Evolutionary conservation across 2,888 invertebrate genomes (phyloP).

Genomic region (Cheilosia pagana): DNA sequence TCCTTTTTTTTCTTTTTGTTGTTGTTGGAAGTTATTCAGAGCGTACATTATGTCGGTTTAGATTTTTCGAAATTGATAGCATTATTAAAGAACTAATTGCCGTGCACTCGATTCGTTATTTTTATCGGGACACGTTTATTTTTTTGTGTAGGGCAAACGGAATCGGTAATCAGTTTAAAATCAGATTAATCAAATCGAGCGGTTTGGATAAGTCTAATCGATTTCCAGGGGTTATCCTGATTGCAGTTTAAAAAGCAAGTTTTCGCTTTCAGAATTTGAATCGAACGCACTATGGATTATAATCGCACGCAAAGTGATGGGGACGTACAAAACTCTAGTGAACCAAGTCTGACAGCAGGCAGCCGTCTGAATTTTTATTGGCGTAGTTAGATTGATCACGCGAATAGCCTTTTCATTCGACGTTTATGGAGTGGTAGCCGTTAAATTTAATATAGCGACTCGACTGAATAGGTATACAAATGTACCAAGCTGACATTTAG

Average conservation of each 20-base stretch:
- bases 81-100: slow-evolving; percentile 62
- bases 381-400: no score
- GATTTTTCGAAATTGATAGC: slow-evolving; percentile 70
- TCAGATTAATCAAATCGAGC: slow-evolving; percentile 1
- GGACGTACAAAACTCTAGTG: no score
- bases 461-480: no score
- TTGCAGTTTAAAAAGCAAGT: neutral
- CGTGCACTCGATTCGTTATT: slow-evolving; percentile 37
- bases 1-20: slow-evolving; percentile 30
- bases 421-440: no score
- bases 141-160: neutral
- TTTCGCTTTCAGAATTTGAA: neutral
- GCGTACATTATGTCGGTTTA: slow-evolving; percentile 62
- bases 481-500: no score
- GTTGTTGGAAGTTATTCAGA: slow-evolving; percentile 43
- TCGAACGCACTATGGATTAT: no score
- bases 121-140: neutral
- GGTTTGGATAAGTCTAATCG: no score
- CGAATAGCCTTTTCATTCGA: no score
- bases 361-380: no score
- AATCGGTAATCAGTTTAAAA: neutral
- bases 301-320: no score
- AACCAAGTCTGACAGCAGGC: no score
- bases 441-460: no score
- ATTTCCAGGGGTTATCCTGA: slow-evolving; percentile 7